phyloP scores from a whole-genome alignment of 2,113 vertebrate species.

The Rhabdomys dilectus region DNA sequence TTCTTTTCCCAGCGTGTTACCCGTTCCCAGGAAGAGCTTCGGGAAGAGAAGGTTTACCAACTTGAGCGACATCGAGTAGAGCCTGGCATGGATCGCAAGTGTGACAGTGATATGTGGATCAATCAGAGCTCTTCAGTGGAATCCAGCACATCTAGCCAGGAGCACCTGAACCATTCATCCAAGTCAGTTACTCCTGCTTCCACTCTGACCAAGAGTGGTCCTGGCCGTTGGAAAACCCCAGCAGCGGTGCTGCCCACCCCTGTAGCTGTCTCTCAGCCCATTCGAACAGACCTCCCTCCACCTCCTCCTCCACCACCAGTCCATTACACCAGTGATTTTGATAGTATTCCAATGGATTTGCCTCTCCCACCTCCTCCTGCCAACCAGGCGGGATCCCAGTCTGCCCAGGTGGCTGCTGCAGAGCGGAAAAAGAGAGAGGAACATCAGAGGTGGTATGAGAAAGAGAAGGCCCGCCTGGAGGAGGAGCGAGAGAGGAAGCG shows the following conservation, averaged over 20 bases:
- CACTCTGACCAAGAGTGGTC: conserved; percentile 94
- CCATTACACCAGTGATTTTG: conserved; percentile 87
- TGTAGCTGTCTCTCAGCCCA: conserved; percentile 87
- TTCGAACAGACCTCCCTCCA: conserved; percentile 94
- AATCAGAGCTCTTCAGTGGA: conserved; percentile 94
- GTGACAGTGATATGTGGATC: conserved; percentile 92
- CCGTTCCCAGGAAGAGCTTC: conserved; percentile 95
- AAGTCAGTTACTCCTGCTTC: conserved; percentile 90
- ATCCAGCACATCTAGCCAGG: conserved; percentile 96
- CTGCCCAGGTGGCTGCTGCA: conserved; percentile 85
- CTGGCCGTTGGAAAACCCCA: conserved; percentile 98
- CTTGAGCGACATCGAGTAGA: conserved; percentile 88
- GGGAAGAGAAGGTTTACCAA: conserved; percentile 87
- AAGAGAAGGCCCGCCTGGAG: conserved; percentile 97
- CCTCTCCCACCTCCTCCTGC: conserved; percentile 88
- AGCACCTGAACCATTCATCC: conserved; percentile 94
- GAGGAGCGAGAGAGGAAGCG: conserved; percentile 97
- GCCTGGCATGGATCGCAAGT: conserved; percentile 85
- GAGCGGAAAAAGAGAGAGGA: conserved; percentile 97
- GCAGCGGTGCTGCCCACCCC: conserved; percentile 85
- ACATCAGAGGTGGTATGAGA: conserved; percentile 99
- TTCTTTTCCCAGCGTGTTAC: conserved; percentile 88
- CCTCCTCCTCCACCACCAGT: conserved; percentile 94
- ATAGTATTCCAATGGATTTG: conserved; percentile 88
- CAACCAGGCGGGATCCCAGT: conserved; percentile 80